phyloP scores from a whole-genome alignment of 1,140 invertebrate species.

The Pentalonia nigronervosa region DNA sequence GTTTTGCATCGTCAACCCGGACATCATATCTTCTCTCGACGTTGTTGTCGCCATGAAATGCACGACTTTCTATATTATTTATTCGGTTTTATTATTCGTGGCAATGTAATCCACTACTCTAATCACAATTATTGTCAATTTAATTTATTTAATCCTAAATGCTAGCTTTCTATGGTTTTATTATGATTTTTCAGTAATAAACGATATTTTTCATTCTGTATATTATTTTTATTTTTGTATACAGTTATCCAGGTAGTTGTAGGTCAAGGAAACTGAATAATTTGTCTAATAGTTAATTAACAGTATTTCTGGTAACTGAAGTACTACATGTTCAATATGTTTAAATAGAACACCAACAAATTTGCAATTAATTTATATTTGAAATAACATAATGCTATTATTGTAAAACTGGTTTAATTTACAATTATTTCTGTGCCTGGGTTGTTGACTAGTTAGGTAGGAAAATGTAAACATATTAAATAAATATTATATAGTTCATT shows the following conservation, averaged over 20 bases:
- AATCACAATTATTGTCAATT: not conserved
- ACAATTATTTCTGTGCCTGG: not conserved
- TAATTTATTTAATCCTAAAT: not conserved
- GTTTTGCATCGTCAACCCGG: not conserved
- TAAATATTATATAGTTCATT: not conserved
- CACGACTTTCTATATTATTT: not conserved
- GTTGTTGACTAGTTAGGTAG: not conserved
- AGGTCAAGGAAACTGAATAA: conserved; percentile 23
- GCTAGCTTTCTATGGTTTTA: not conserved
- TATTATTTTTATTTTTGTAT: not conserved
- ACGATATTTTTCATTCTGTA: not conserved
- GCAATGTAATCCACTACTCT: no score
- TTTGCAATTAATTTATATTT: not conserved
- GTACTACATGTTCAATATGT: not conserved
- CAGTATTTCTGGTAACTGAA: not conserved
- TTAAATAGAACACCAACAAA: not conserved
- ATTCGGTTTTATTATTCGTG: not conserved
- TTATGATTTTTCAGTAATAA: no score
- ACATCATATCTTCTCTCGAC: not conserved
- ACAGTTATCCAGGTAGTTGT: not conserved
- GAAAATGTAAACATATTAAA: not conserved
- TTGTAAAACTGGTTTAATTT: not conserved
- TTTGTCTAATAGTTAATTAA: not conserved
- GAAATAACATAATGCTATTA: not conserved
- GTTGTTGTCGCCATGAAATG: not conserved